Evolutionary conservation across 2,113 vertebrate genomes (phyloP).

Genomic region (Nycticorax nycticorax): DNA sequence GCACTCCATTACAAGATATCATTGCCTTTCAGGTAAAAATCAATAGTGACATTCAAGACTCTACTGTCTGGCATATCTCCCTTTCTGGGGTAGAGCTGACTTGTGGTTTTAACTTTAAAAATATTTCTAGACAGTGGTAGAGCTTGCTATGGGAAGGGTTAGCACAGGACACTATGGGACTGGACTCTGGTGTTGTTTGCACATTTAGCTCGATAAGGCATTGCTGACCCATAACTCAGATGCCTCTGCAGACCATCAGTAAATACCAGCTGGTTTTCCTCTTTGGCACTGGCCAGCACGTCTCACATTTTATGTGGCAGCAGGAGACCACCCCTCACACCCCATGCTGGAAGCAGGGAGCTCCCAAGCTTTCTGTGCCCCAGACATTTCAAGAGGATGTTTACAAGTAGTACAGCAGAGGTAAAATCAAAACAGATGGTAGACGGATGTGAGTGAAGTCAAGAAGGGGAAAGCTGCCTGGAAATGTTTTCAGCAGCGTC

Average conservation of each 20-base stretch:
- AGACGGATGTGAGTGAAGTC: not conserved
- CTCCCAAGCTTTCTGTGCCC: not conserved
- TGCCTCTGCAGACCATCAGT: not conserved
- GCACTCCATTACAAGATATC: not conserved
- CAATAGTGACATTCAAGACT: not conserved
- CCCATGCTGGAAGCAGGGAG: not conserved
- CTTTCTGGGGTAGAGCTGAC: not conserved
- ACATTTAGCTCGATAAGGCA: not conserved
- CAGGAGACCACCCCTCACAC: not conserved
- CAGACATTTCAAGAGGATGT: not conserved
- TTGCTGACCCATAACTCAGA: not conserved
- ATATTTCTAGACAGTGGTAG: not conserved
- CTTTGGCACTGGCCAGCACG: not conserved
- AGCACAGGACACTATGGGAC: accelerated
- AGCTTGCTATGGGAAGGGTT: not conserved
- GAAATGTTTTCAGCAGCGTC: not conserved
- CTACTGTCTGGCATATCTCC: not conserved
- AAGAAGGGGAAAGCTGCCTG: not conserved
- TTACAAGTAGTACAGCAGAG: not conserved
- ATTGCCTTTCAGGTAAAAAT: not conserved
- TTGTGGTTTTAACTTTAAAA: not conserved
- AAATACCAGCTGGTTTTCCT: not conserved
- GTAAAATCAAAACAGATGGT: slow-evolving; percentile 13
- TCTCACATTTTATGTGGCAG: not conserved
- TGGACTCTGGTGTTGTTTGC: not conserved